These are phyloP conservation scores for Rhopilema esculentum DNA, from an alignment of 30 jellyfish, hydroid and myxozoan species.

Conservation along the genomic window DNA sequence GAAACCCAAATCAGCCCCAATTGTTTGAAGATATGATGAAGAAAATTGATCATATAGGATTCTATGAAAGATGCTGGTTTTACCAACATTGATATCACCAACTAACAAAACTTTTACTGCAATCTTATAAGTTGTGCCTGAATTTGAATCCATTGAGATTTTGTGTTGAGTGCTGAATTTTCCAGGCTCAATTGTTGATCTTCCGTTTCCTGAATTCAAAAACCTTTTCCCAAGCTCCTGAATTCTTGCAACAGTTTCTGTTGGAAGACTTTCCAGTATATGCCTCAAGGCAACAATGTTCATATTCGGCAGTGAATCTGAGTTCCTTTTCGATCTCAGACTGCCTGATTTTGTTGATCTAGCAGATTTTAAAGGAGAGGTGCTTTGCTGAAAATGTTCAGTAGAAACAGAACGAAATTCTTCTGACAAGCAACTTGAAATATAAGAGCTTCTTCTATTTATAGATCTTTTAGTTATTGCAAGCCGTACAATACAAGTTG, in stretches of 20 bases:
- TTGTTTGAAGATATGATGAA: conserved; percentile 76
- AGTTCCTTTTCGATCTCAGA: neutral
- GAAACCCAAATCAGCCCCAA: conserved; percentile 89
- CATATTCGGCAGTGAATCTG: conserved; percentile 17
- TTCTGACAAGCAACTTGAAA: conserved; percentile 33
- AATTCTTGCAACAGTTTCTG: conserved; percentile 36
- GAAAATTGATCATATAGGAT: conserved; percentile 87
- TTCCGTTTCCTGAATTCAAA: conserved; percentile 62
- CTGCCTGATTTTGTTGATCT: conserved; percentile 20
- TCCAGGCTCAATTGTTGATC: conserved; percentile 59
- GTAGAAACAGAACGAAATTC: neutral
- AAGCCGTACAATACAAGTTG: neutral
- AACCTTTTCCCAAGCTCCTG: conserved; percentile 43
- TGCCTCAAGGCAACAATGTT: conserved; percentile 50
- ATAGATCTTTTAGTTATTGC: conserved; percentile 14
- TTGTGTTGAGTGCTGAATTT: conserved; percentile 1
- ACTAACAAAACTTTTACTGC: conserved; percentile 65
- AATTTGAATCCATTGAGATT: conserved; percentile 2
- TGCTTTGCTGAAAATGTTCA: neutral
- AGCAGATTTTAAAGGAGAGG: neutral
- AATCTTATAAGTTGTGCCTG: conserved; percentile 18
- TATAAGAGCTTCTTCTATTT: conserved; percentile 42
- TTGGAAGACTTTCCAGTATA: conserved; percentile 48
- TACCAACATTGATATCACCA: conserved; percentile 88
- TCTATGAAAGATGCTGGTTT: conserved; percentile 91